Evolutionary conservation across 2,888 invertebrate genomes (phyloP).

Genomic region (Amphipoea oculea): DNA sequence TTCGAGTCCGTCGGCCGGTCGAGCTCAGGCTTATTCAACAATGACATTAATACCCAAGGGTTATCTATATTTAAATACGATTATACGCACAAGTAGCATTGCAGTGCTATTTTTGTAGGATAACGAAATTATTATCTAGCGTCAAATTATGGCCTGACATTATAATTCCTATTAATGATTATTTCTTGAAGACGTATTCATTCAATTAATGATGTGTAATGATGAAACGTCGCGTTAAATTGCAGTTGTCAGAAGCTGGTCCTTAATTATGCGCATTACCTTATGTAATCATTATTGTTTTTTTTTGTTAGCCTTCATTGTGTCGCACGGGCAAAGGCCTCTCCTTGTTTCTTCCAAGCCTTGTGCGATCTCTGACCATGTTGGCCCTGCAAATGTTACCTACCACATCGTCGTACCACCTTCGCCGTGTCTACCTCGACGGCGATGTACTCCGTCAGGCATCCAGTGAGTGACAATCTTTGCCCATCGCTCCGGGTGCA

Average conservation of each 20-base stretch:
- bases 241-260: constrained; percentile 2
- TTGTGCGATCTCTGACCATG: no score
- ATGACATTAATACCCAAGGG: constrained; percentile 72
- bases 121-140: constrained; percentile 63
- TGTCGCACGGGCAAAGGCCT: no score
- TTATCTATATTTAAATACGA: constrained; percentile 74
- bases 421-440: no score
- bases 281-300: not conserved
- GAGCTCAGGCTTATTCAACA: constrained; percentile 62
- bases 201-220: constrained; percentile 7
- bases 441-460: no score
- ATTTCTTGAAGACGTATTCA: constrained; percentile 10
- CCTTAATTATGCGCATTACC: not conserved
- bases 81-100: constrained; percentile 69
- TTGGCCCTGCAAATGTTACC: no score
- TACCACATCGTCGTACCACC: no score
- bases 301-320: no score
- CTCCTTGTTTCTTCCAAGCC: no score
- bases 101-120: constrained; percentile 76
- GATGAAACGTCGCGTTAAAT: constrained; percentile 43
- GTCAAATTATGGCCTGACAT: constrained; percentile 42
- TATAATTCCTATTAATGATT: constrained; percentile 19
- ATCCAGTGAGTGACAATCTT: no score
- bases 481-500: no score
- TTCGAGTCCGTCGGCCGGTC: constrained; percentile 43